Percentiles rank a stretch among this genome's conserved stretches.
These are phyloP conservation scores for Stenurella melanura DNA, from an alignment of 2,888 invertebrate genomes.

Conservation along the genomic window DNA sequence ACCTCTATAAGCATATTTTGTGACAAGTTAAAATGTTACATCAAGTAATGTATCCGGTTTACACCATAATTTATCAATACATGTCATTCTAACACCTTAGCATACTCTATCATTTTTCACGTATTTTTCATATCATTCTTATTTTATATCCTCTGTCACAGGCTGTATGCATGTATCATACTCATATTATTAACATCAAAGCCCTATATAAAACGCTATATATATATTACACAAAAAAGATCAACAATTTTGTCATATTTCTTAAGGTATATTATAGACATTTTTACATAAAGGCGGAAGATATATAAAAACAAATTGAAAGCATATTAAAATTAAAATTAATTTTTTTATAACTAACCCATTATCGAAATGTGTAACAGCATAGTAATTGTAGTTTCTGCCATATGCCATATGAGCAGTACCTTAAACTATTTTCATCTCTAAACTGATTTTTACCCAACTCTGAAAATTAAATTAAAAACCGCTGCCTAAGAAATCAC, in stretches of 20 bases:
- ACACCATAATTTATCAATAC: slow-evolving; percentile 59
- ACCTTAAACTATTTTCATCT: too few species aligned
- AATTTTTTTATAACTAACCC: too few species aligned
- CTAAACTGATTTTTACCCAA: too few species aligned
- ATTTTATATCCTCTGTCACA: slow-evolving; percentile 42
- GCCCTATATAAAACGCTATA: slow-evolving; percentile 23
- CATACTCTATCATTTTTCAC: slow-evolving; percentile 55
- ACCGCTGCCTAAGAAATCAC: too few species aligned
- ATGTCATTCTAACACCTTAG: slow-evolving; percentile 57
- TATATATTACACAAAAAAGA: slow-evolving; percentile 26
- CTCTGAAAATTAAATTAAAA: too few species aligned
- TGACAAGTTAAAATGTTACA: slow-evolving; percentile 61
- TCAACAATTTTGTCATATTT: slow-evolving; percentile 35
- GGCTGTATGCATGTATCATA: slow-evolving; percentile 39
- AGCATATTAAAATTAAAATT: not conserved
- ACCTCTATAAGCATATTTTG: slow-evolving; percentile 44
- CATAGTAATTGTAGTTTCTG: too few species aligned
- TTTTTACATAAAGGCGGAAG: not conserved
- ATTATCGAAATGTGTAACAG: too few species aligned
- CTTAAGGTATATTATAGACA: slow-evolving; percentile 2
- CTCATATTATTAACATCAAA: slow-evolving; percentile 38
- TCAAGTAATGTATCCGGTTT: slow-evolving; percentile 57
- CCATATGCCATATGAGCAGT: too few species aligned
- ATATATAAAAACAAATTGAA: not conserved
- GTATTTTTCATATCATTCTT: slow-evolving; percentile 44